Evolutionary conservation across 2,797 vertebrate species (phyloP), one percentile per base, ranked within the genome.

Genomic region (Pseudopleuronectes americanus): DNA sequence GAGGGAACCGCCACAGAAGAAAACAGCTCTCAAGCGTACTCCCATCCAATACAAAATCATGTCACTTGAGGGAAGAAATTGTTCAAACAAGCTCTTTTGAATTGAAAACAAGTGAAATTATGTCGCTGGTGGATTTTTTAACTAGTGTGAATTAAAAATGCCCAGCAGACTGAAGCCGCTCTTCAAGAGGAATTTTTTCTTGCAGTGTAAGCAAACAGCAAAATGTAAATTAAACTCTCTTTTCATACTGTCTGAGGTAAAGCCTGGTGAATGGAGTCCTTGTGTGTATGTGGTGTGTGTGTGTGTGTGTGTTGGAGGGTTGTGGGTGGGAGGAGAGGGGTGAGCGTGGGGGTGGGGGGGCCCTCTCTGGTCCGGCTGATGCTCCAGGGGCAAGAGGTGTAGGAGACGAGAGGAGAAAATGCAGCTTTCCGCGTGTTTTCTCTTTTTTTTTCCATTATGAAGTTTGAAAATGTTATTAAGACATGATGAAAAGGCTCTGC

Each of bases 361-460:
- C 60, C 1, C 57, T 71, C 73, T 79, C 51, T 80, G 93, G 93
- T 94, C 94, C 93, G 49, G 83, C 79, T 76, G 94, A 93, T 86
- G 91, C 80, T 89, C 93, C 76, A 28, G 94, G 94, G 73, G 76
- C 93, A 89, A 86, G 90, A 91, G 94, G 94, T 92, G 93, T 59
- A 87, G 22, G 74, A 72, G 59, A 79, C 49, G 51, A 83, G 72
- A 68, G 63, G 52, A 13, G 6, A 62, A 70, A 75, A 71, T 68
- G 66, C 17, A 65, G 56, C 55, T 74, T 58, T 75, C 41, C 19
- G 33, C 53, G 51, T 28, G 28, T 33, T 45, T 80, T 72, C 43
- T 45, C 33, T 45, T 17, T 17, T 72, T 48, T 68, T 59, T 13
- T 6, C 3, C 22, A 71, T 6, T 66, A 68, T 70, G 48, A 71